Evolutionary conservation across 2,797 vertebrate species (phyloP).

Genomic region (Labroides dimidiatus): DNA sequence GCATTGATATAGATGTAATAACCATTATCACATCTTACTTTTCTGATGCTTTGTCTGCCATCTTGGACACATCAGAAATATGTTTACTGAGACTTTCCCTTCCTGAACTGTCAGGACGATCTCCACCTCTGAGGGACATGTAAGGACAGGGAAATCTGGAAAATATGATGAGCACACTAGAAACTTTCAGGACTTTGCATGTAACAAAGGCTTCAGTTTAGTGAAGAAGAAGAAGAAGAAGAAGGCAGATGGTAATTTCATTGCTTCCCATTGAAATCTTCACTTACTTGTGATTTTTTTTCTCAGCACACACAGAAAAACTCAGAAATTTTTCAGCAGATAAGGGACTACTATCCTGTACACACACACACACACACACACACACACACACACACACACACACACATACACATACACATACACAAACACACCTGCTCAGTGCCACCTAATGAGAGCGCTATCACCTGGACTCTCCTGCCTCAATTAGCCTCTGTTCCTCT

Average conservation of each 20-base stretch:
- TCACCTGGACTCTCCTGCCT: slow-evolving; percentile 76
- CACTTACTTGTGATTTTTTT: slow-evolving; percentile 1
- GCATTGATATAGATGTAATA: too few relatives aligned
- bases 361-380: slow-evolving; percentile 57
- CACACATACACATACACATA: slow-evolving; percentile 34
- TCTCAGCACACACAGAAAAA: slow-evolving; percentile 34
- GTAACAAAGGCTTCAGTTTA: too few relatives aligned
- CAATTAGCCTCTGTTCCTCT: slow-evolving; percentile 80
- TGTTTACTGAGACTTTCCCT: too few relatives aligned
- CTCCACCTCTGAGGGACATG: too few relatives aligned
- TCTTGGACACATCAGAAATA: too few relatives aligned
- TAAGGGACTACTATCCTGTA: slow-evolving; percentile 58
- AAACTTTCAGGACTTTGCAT: too few relatives aligned
- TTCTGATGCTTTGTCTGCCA: too few relatives aligned
- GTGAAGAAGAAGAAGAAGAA: too few relatives aligned
- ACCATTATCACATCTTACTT: too few relatives aligned
- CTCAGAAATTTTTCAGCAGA: slow-evolving; percentile 57
- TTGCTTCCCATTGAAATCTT: neutral
- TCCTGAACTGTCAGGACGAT: too few relatives aligned
- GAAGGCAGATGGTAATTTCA: neutral
- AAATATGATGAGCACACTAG: too few relatives aligned
- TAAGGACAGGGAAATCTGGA: too few relatives aligned
- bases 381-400: slow-evolving; percentile 58
- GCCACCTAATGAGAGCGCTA: slow-evolving; percentile 74
- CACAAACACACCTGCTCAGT: slow-evolving; percentile 72